Conservation (phyloP, 2,888 invertebrate genomes). For the Philereme transversata region DNA sequence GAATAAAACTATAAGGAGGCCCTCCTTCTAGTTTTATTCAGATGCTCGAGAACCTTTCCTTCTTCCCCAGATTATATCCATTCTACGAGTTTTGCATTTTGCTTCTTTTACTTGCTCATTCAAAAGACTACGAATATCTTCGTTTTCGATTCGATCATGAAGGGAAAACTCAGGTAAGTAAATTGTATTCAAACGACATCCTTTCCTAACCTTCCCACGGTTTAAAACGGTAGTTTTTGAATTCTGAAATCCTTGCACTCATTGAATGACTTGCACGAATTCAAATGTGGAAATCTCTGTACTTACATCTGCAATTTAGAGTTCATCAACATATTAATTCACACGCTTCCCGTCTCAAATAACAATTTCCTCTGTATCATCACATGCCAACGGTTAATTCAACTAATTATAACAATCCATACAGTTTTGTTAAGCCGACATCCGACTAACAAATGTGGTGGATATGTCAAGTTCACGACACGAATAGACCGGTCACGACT, state of each 20-base stretch:
- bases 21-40: too few species aligned
- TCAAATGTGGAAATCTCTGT: slow-evolving; percentile 35
- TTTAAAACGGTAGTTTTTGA: background rate
- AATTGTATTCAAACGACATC: background rate
- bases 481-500: slow-evolving; percentile 76
- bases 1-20: too few species aligned
- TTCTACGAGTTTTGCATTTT: background rate
- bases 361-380: slow-evolving; percentile 46
- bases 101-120: background rate
- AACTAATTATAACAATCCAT: slow-evolving; percentile 66
- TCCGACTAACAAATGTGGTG: slow-evolving; percentile 63
- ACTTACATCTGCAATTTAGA: slow-evolving; percentile 33
- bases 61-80: too few species aligned
- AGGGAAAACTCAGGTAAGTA: background rate
- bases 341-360: slow-evolving; percentile 44
- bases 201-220: background rate
- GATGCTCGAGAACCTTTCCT: too few species aligned
- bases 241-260: background rate
- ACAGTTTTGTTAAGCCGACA: slow-evolving; percentile 61
- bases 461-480: slow-evolving; percentile 76
- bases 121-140: background rate
- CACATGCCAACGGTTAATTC: slow-evolving; percentile 59
- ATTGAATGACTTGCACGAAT: slow-evolving; percentile 10
- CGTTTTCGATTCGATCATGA: background rate
- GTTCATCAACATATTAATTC: slow-evolving; percentile 44